Evolutionary conservation across 2,888 invertebrate genomes (phyloP).

Genomic region (Muschampia staudingeri): DNA sequence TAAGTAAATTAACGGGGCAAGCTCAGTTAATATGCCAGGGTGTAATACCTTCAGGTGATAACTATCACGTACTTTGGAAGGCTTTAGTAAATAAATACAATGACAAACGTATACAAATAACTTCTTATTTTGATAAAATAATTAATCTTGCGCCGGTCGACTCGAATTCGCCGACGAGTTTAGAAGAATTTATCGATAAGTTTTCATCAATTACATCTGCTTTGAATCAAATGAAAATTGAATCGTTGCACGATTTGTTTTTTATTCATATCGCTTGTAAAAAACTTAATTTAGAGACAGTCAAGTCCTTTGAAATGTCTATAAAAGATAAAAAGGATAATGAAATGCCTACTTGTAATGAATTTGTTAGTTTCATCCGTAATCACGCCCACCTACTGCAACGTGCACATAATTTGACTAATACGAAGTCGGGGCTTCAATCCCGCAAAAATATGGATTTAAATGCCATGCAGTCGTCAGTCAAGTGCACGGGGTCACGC

Average conservation of each 20-base stretch:
- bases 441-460: constrained; percentile 7
- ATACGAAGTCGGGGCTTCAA: constrained; percentile 14
- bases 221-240: background rate
- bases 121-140: constrained; percentile 16
- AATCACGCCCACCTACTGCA: background rate
- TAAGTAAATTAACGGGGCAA: constrained; percentile 21
- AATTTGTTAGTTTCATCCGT: constrained; percentile 6
- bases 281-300: constrained; percentile 2
- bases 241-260: background rate
- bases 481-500: constrained; percentile 5
- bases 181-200: constrained; percentile 11
- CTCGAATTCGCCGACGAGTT: background rate
- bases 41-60: background rate
- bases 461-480: constrained; percentile 4
- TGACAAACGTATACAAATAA: constrained; percentile 12
- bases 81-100: constrained; percentile 5
- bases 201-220: background rate
- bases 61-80: background rate
- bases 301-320: constrained; percentile 8
- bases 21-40: constrained; percentile 21
- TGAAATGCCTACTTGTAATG: constrained; percentile 10
- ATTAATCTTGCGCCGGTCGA: background rate
- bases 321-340: background rate
- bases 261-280: constrained; percentile 10
- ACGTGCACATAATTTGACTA: constrained; percentile 10